These are phyloP conservation scores for Heliocidaris tuberculata DNA, from an alignment of 35 echinoderm and acorn worm genomes.

Conservation along the genomic window DNA sequence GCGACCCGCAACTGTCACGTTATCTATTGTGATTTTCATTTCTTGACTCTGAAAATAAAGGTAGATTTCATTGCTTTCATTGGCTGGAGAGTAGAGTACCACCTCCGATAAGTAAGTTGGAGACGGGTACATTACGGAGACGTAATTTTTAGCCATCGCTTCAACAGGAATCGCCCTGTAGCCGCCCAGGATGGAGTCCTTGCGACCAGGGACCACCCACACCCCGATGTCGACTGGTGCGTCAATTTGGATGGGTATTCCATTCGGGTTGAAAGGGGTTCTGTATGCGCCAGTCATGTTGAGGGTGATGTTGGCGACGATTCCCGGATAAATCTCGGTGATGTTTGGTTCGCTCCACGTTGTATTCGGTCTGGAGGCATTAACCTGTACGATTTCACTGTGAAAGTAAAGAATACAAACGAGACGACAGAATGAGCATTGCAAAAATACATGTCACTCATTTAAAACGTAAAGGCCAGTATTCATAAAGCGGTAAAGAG, in stretches of 20 bases:
- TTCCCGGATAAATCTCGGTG: not conserved
- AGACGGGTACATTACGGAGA: not conserved
- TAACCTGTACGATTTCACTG: slow-evolving; percentile 4
- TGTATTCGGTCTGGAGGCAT: not conserved
- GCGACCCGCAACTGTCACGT: not conserved
- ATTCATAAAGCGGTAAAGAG: not conserved
- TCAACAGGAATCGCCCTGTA: not conserved
- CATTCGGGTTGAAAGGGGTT: not conserved
- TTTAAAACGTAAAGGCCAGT: not conserved
- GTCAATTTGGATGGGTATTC: slow-evolving; percentile 23
- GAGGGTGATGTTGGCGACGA: slow-evolving; percentile 8
- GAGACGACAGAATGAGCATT: not conserved
- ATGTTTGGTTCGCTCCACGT: not conserved
- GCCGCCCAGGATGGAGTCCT: not conserved
- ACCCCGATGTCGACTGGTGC: not conserved
- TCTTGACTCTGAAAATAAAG: not conserved
- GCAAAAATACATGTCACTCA: not conserved
- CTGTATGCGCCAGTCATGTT: not conserved
- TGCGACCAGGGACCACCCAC: slow-evolving; percentile 8
- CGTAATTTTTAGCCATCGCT: slow-evolving; percentile 8
- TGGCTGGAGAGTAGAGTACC: not conserved
- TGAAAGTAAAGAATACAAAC: not conserved
- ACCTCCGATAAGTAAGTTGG: not conserved
- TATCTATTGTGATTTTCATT: not conserved
- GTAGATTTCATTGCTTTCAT: not conserved